Percentiles rank a stretch among this genome's conserved stretches.
These are phyloP conservation scores for Platyscelio sp. DNA, from an alignment of 2,888 invertebrate species.

Conservation along the genomic window DNA sequence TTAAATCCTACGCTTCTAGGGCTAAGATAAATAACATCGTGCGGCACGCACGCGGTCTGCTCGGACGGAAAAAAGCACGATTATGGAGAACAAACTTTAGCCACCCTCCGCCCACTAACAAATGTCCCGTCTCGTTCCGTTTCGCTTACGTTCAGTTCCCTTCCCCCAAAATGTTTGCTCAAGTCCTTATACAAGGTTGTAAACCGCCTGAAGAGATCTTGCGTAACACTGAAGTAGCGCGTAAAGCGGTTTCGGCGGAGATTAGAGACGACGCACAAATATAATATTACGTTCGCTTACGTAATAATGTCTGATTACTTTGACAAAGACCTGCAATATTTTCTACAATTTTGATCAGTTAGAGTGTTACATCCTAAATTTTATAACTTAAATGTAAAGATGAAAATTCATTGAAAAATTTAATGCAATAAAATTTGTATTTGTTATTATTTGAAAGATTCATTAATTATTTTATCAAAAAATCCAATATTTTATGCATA, in stretches of 20 bases:
- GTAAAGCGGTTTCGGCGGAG: slow-evolving; percentile 56
- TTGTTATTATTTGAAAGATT: too few relatives aligned
- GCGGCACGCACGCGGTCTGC: slow-evolving; percentile 43
- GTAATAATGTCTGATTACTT: slow-evolving; percentile 35
- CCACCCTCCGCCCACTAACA: slow-evolving; percentile 57
- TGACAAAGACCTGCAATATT: background rate
- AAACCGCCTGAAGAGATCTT: slow-evolving; percentile 38
- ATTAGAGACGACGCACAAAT: slow-evolving; percentile 46
- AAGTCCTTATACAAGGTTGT: slow-evolving; percentile 61
- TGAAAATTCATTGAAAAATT: too few relatives aligned
- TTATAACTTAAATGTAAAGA: too few relatives aligned
- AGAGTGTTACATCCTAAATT: too few relatives aligned
- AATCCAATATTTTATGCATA: too few relatives aligned
- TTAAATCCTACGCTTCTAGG: slow-evolving; percentile 30
- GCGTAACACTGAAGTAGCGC: slow-evolving; percentile 47
- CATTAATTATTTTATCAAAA: too few relatives aligned
- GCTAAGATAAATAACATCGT: slow-evolving; percentile 39
- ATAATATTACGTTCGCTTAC: slow-evolving; percentile 46
- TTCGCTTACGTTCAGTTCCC: slow-evolving; percentile 54
- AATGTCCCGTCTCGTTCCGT: slow-evolving; percentile 64
- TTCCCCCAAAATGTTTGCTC: slow-evolving; percentile 46
- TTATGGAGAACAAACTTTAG: slow-evolving; percentile 62
- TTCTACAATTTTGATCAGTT: background rate
- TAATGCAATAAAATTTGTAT: too few relatives aligned
- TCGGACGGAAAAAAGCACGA: slow-evolving; percentile 43